phyloP scores from a whole-genome alignment of 1,140 invertebrate species.

The Dendrolimus punctatus region DNA sequence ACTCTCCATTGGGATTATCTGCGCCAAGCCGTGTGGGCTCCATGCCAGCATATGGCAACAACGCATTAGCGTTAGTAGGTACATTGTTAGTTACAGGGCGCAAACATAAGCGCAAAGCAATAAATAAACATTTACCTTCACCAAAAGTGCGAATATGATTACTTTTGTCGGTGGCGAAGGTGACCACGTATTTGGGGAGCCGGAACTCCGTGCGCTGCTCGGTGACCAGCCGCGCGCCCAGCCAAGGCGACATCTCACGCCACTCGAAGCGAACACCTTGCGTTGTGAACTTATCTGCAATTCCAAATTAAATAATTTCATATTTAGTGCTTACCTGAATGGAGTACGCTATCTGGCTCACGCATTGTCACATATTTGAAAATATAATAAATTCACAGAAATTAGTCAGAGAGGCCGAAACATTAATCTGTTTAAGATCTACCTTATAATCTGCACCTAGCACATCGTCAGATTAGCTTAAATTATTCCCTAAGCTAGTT shows the following conservation, averaged over 20 bases:
- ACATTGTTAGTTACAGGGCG: constrained; percentile 40
- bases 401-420: too few species aligned
- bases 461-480: too few species aligned
- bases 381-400: too few species aligned
- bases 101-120: constrained; percentile 67
- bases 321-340: not conserved
- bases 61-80: constrained; percentile 35
- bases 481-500: too few species aligned
- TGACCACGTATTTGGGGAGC: constrained; percentile 75
- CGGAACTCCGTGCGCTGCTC: constrained; percentile 71
- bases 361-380: not conserved
- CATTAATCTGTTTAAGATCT: too few species aligned
- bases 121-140: constrained; percentile 73
- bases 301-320: constrained; percentile 1
- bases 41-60: constrained; percentile 44
- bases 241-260: constrained; percentile 68
- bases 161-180: constrained; percentile 72
- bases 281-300: constrained; percentile 74
- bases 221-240: constrained; percentile 57
- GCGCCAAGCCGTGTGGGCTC: constrained; percentile 33
- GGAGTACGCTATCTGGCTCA: not conserved
- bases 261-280: constrained; percentile 73
- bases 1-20: constrained; percentile 22
- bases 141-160: constrained; percentile 74
- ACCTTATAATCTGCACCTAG: too few species aligned